Conservation (phyloP, 2,888 invertebrate species). For the Hoplodrina blanda region DNA sequence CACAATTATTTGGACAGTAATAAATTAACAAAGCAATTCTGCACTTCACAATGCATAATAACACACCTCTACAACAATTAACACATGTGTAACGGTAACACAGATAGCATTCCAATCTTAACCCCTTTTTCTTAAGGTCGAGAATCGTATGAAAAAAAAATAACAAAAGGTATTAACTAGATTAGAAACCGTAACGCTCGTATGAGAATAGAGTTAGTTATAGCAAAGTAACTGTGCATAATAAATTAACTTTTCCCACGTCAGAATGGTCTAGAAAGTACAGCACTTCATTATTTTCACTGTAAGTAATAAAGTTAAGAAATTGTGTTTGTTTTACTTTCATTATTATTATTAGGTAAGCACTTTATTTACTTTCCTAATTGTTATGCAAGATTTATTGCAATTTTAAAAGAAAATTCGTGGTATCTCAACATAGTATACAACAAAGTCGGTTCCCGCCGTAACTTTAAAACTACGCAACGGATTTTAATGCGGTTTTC, state of each 20-base stretch:
- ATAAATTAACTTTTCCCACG: constrained; percentile 64
- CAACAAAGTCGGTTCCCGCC: no score
- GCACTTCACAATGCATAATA: constrained; percentile 31
- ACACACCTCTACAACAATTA: constrained; percentile 24
- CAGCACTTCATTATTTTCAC: constrained; percentile 45
- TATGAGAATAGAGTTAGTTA: constrained; percentile 55
- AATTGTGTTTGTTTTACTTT: constrained; percentile 23
- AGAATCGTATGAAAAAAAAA: constrained; percentile 37
- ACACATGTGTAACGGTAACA: constrained; percentile 12
- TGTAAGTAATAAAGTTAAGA: constrained; percentile 31
- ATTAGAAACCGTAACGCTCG: constrained; percentile 76
- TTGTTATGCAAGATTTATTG: not conserved
- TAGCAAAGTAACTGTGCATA: constrained; percentile 59
- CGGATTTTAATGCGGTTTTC: no score
- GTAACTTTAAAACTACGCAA: no score
- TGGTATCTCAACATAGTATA: no score
- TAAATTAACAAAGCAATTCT: constrained; percentile 2
- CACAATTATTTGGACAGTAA: constrained; percentile 12
- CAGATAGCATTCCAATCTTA: constrained; percentile 16
- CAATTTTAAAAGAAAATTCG: not conserved
- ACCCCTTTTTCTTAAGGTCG: not conserved
- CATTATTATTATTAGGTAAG: constrained; percentile 8
- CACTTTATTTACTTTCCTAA: not conserved
- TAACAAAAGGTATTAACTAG: constrained; percentile 67
- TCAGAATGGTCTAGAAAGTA: constrained; percentile 68